Conservation (phyloP, 2,113 vertebrate genomes). For the Peromyscus polionotus region DNA sequence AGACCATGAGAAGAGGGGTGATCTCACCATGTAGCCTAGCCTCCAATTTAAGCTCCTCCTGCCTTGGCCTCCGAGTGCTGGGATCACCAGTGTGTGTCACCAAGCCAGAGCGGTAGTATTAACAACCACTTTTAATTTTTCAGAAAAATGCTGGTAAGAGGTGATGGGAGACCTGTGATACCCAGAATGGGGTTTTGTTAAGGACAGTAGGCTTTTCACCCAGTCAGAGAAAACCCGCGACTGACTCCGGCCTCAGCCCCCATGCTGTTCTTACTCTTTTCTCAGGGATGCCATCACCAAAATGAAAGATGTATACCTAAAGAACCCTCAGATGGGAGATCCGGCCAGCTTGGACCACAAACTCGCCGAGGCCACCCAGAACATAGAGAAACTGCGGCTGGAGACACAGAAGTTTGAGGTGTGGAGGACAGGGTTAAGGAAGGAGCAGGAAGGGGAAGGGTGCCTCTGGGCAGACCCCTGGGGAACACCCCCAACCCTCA, state of each 20-base stretch:
- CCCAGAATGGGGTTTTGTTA: background rate
- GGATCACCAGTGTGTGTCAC: background rate
- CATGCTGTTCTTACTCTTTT: background rate
- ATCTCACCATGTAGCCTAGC: background rate
- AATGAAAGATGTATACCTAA: slow-evolving; percentile 98
- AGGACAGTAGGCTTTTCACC: background rate
- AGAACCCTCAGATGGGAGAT: slow-evolving; percentile 99
- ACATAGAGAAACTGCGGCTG: slow-evolving; percentile 92
- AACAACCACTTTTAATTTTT: background rate
- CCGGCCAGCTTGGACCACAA: slow-evolving; percentile 95
- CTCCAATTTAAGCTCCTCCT: background rate
- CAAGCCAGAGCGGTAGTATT: background rate
- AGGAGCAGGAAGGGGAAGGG: background rate
- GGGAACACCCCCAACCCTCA: too few species aligned
- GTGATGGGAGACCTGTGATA: background rate
- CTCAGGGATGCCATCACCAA: slow-evolving; percentile 96
- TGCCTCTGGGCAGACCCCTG: background rate
- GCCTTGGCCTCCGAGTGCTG: background rate
- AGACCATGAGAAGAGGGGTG: background rate
- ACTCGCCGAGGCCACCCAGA: slow-evolving; percentile 92
- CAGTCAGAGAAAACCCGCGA: background rate
- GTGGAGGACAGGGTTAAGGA: background rate
- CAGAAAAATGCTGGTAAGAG: background rate
- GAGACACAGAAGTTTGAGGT: slow-evolving; percentile 98
- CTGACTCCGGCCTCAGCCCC: background rate